These are phyloP conservation scores for Metalampra italica DNA, from an alignment of 2,888 invertebrate species.

Conservation along the genomic window DNA sequence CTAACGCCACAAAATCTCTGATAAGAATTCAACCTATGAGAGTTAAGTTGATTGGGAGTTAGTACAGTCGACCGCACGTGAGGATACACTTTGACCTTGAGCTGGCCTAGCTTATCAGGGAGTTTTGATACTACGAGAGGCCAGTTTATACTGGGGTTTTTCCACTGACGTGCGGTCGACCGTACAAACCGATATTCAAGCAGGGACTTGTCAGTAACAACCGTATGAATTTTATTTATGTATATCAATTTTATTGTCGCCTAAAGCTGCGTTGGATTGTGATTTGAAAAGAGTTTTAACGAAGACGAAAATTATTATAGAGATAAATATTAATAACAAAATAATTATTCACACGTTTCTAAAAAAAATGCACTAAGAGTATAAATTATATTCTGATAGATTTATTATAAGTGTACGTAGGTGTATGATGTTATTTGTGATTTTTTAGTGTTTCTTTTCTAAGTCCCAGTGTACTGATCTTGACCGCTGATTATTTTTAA, in stretches of 20 bases:
- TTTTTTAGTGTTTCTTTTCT: conserved; percentile 20
- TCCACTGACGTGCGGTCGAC: too few species aligned
- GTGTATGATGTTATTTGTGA: conserved; percentile 19
- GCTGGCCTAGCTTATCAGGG: too few species aligned
- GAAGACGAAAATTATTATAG: conserved; percentile 43
- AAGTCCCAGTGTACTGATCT: not conserved
- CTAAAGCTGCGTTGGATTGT: conserved; percentile 65
- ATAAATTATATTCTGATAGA: conserved; percentile 30
- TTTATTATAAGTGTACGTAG: conserved; percentile 27
- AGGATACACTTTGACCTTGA: too few species aligned
- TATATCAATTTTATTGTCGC: conserved; percentile 15
- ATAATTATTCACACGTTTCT: conserved; percentile 58
- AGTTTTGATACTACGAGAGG: too few species aligned
- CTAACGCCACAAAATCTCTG: too few species aligned
- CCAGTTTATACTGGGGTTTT: too few species aligned
- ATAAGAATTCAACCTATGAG: too few species aligned
- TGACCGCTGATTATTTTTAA: not conserved
- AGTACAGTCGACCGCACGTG: too few species aligned
- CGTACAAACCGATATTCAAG: too few species aligned
- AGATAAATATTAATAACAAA: conserved; percentile 43
- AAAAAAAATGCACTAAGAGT: conserved; percentile 58
- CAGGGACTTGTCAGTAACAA: too few species aligned
- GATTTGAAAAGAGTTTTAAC: conserved; percentile 61
- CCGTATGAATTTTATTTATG: not conserved
- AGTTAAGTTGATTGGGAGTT: too few species aligned